Percentiles rank a stretch among this genome's conserved stretches.
Conservation (phyloP, 2,888 invertebrate species). For the Malthinus flaveolus region DNA sequence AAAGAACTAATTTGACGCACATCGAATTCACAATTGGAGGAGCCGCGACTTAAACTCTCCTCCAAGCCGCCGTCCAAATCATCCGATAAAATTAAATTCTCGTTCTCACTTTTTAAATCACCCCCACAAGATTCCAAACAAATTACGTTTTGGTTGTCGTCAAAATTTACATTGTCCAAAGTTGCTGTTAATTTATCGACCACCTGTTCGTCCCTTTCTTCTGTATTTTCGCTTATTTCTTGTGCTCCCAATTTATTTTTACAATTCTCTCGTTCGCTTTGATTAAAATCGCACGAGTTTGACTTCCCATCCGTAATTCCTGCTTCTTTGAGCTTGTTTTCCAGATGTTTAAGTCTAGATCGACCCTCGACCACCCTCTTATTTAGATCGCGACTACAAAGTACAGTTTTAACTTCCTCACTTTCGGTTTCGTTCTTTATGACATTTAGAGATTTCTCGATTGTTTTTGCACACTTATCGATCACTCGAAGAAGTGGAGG, state of each 20-base stretch:
- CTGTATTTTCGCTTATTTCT: constrained; percentile 15
- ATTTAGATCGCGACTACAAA: constrained; percentile 48
- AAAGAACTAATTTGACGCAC: constrained; percentile 42
- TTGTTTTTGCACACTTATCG: constrained; percentile 10
- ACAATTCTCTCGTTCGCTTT: constrained; percentile 8
- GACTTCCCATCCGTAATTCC: constrained; percentile 42
- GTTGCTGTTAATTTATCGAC: constrained; percentile 34
- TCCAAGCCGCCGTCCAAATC: neutral
- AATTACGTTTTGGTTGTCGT: constrained; percentile 33
- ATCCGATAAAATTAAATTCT: neutral
- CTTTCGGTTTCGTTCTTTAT: neutral
- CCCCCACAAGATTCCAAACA: constrained; percentile 2
- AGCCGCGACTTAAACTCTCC: neutral
- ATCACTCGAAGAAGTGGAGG: neutral
- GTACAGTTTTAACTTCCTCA: constrained; percentile 22
- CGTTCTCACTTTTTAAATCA: constrained; percentile 3
- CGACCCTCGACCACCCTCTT: constrained; percentile 51
- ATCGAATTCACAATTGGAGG: constrained; percentile 46
- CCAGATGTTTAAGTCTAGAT: constrained; percentile 57
- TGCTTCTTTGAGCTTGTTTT: constrained; percentile 50
- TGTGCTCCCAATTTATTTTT: constrained; percentile 9
- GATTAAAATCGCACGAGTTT: constrained; percentile 10
- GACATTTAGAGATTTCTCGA: constrained; percentile 11
- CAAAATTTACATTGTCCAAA: constrained; percentile 25
- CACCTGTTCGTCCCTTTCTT: constrained; percentile 36